Evolutionary conservation across 2,113 vertebrate species (phyloP).

Genomic region (Podarcis muralis): DNA sequence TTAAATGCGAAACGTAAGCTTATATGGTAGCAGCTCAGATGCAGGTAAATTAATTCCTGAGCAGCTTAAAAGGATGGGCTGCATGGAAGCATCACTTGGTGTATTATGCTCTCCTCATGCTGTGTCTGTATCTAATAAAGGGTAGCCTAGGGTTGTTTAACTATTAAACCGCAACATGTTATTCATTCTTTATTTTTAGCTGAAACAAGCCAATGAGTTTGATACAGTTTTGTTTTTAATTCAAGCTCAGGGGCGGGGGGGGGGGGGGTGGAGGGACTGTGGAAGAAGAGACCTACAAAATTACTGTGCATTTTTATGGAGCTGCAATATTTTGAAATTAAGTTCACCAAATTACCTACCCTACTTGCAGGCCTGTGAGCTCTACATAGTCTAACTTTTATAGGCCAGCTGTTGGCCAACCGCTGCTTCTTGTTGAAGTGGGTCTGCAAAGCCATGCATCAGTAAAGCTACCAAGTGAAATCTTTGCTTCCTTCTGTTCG

Average conservation of each 20-base stretch:
- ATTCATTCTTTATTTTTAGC: background rate
- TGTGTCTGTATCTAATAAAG: background rate
- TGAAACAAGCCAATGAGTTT: background rate
- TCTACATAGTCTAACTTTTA: background rate
- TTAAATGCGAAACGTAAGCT: background rate
- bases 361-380: background rate
- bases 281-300: background rate
- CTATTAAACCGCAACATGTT: background rate
- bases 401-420: constrained; percentile 11
- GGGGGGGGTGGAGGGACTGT: background rate
- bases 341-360: background rate
- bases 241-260: background rate
- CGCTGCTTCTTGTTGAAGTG: background rate
- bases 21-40: background rate
- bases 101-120: background rate
- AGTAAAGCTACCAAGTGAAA: background rate
- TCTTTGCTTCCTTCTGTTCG: background rate
- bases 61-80: background rate
- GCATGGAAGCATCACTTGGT: background rate
- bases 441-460: background rate
- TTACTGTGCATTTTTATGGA: constrained; percentile 9
- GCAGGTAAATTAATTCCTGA: background rate
- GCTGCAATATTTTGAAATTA: background rate
- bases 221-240: background rate
- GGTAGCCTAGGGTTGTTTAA: too few relatives aligned